These are phyloP conservation scores for Cryptophagus acutangulus DNA, from an alignment of 2,888 invertebrate genomes.

Conservation along the genomic window DNA sequence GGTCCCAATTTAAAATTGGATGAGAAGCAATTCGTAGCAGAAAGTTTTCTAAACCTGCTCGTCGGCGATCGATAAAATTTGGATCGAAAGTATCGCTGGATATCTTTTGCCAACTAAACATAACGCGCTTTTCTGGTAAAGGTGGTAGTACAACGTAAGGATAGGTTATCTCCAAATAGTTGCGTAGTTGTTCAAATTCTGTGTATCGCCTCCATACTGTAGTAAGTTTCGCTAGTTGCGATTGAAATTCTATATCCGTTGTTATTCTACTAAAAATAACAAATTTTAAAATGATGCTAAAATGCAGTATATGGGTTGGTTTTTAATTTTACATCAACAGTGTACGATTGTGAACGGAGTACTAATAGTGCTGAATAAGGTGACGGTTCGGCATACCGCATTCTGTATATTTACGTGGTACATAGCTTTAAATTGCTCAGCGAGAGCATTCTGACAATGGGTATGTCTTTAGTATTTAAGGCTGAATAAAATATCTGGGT, in stretches of 20 bases:
- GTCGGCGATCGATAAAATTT: conserved; percentile 76
- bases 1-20: conserved; percentile 66
- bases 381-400: too few relatives aligned
- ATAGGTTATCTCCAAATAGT: conserved; percentile 71
- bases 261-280: conserved; percentile 57
- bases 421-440: too few relatives aligned
- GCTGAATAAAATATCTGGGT: too few relatives aligned
- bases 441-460: too few relatives aligned
- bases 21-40: conserved; percentile 71
- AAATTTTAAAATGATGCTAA: conserved; percentile 8
- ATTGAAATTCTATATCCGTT: conserved; percentile 55
- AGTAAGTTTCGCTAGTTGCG: conserved; percentile 58
- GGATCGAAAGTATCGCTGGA: conserved; percentile 76
- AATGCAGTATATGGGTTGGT: neutral
- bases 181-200: conserved; percentile 76
- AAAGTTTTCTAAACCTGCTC: conserved; percentile 78
- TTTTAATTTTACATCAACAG: too few relatives aligned
- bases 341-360: too few relatives aligned
- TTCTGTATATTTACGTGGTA: too few relatives aligned
- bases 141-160: conserved; percentile 78
- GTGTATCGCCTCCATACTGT: conserved; percentile 77
- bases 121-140: conserved; percentile 71
- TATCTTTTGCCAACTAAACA: conserved; percentile 73
- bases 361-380: too few relatives aligned
- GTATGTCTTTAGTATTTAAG: too few relatives aligned